phyloP scores from a whole-genome alignment of 1,140 invertebrate genomes.

The Tetramorium alpestre region DNA sequence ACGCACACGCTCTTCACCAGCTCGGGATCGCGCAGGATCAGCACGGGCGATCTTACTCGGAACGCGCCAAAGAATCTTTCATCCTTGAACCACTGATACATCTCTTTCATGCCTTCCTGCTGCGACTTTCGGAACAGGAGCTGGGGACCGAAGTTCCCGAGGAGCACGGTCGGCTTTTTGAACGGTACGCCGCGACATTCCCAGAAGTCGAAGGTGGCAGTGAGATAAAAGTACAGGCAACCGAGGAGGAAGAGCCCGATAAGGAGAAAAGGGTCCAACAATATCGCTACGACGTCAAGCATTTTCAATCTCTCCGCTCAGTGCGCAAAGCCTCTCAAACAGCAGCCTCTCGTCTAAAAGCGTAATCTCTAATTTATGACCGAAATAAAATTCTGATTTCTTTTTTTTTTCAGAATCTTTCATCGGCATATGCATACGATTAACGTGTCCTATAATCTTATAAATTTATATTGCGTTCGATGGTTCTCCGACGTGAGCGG shows the following conservation, averaged over 20 bases:
- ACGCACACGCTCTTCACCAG: constrained; percentile 84
- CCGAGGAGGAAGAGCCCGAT: constrained; percentile 59
- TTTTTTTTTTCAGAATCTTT: not conserved
- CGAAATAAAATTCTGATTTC: not conserved
- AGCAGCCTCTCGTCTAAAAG: not conserved
- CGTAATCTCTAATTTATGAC: not conserved
- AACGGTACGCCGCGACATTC: constrained; percentile 80
- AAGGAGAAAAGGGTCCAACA: constrained; percentile 64
- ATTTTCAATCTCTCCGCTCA: constrained; percentile 41
- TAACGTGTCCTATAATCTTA: not conserved
- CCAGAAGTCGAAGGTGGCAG: constrained; percentile 85
- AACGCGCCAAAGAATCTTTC: constrained; percentile 84
- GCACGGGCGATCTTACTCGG: constrained; percentile 82
- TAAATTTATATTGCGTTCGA: not conserved
- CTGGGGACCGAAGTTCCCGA: constrained; percentile 82
- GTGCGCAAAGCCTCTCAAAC: not conserved
- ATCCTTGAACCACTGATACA: constrained; percentile 82
- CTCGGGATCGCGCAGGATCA: constrained; percentile 85
- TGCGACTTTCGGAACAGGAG: constrained; percentile 78
- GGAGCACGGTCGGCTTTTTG: constrained; percentile 82
- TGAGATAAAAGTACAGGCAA: constrained; percentile 80
- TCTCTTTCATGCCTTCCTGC: constrained; percentile 77
- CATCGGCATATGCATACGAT: not conserved
- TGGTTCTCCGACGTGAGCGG: not conserved
- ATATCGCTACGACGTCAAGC: constrained; percentile 31